A percentile compares a stretch with the other conserved stretches of the same genome.
Evolutionary conservation across 2,113 vertebrate species (phyloP).

Genomic region (Morone saxatilis): DNA sequence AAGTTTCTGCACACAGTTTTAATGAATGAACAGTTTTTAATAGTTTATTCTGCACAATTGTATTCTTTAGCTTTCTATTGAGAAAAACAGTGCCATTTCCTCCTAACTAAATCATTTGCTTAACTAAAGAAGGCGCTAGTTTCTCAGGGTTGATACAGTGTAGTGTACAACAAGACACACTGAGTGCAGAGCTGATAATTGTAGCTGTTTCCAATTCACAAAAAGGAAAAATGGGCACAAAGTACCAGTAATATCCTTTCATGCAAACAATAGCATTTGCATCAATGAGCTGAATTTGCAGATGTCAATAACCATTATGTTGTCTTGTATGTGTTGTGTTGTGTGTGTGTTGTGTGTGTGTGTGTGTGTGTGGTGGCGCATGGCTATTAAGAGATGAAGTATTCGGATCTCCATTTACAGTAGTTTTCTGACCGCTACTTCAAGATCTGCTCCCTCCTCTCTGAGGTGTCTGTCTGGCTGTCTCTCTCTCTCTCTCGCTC

Average conservation of each 20-base stretch:
- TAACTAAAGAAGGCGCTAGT: too few species aligned
- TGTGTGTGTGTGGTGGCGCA: background rate
- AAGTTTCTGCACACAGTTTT: background rate
- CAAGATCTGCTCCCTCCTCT: background rate
- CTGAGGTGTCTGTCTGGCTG: background rate
- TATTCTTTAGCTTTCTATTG: background rate
- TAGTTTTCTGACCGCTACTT: background rate
- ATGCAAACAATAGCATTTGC: background rate
- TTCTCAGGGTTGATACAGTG: background rate
- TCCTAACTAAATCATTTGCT: background rate
- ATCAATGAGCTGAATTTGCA: slow-evolving; percentile 9
- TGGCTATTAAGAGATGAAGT: slow-evolving; percentile 10
- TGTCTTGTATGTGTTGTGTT: slow-evolving; percentile 1
- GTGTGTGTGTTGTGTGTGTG: too few species aligned
- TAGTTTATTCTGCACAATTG: too few species aligned
- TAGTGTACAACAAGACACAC: background rate
- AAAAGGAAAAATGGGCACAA: background rate
- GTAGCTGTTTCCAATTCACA: background rate
- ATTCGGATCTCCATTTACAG: slow-evolving; percentile 47
- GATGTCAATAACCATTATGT: slow-evolving; percentile 29
- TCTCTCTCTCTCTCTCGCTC: background rate
- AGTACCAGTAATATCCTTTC: background rate
- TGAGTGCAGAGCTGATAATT: background rate
- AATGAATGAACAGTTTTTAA: background rate
- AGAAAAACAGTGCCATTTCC: background rate